Evolutionary conservation across 2,113 vertebrate species (phyloP).

Genomic region (Hippopotamus amphibius): DNA sequence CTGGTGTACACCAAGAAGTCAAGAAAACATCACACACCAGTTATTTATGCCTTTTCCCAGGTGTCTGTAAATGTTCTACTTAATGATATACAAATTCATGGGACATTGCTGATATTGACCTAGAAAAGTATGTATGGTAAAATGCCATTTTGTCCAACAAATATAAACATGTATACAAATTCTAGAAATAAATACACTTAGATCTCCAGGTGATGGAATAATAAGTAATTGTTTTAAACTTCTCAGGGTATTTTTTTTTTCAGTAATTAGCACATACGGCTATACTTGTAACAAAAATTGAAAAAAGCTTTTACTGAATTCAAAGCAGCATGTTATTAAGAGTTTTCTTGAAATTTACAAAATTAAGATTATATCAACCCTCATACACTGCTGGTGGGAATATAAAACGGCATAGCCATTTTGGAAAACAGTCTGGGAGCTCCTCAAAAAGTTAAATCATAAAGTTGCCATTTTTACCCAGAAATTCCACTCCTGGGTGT

Average conservation of each 20-base stretch:
- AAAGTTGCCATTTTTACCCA: not conserved
- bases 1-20: not conserved
- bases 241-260: not conserved
- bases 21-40: not conserved
- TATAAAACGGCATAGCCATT: not conserved
- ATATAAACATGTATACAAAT: too few species aligned
- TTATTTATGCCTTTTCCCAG: not conserved
- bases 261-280: not conserved
- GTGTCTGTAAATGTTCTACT: fast-evolving
- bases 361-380: not conserved
- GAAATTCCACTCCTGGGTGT: not conserved
- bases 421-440: not conserved
- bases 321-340: not conserved
- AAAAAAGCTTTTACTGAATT: not conserved
- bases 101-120: not conserved
- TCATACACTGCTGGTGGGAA: not conserved
- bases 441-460: not conserved
- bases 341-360: not conserved
- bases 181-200: not conserved
- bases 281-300: not conserved
- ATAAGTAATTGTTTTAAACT: not conserved
- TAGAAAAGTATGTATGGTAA: not conserved
- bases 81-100: too few species aligned
- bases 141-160: not conserved
- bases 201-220: not conserved